Conservation (phyloP, 2,888 invertebrate genomes). For the Acleris cristana region DNA sequence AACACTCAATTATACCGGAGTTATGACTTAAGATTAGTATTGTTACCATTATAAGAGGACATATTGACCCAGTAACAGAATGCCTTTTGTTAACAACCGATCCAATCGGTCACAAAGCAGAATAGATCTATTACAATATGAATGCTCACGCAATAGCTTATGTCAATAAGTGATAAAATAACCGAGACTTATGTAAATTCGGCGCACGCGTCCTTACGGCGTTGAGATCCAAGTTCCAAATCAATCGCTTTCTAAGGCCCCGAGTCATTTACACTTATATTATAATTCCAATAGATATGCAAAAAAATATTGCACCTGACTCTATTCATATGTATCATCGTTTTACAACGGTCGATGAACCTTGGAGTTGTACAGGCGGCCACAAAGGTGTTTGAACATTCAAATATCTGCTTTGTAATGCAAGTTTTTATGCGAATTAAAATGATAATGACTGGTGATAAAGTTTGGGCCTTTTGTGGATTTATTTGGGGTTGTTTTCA, state of each 20-base stretch:
- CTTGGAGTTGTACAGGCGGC: slow-evolving; percentile 56
- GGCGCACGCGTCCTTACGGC: slow-evolving; percentile 47
- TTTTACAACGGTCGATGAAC: slow-evolving; percentile 69
- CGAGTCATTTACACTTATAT: slow-evolving; percentile 69
- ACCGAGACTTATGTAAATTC: slow-evolving; percentile 60
- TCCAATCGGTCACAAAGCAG: slow-evolving; percentile 18
- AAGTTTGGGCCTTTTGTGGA: slow-evolving; percentile 31
- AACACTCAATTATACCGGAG: no score
- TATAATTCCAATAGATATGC: slow-evolving; percentile 72
- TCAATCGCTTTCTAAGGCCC: slow-evolving; percentile 46
- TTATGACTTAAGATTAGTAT: slow-evolving; percentile 1
- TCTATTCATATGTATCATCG: slow-evolving; percentile 64
- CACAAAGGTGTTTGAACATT: slow-evolving; percentile 52
- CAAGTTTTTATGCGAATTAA: slow-evolving; percentile 37
- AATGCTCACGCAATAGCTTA: slow-evolving; percentile 23
- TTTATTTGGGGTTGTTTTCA: slow-evolving; percentile 35
- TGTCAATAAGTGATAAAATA: slow-evolving; percentile 39
- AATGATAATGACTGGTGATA: slow-evolving; percentile 37
- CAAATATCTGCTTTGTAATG: slow-evolving; percentile 35
- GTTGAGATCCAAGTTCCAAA: slow-evolving; percentile 7
- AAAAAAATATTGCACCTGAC: slow-evolving; percentile 68
- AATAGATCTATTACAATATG: slow-evolving; percentile 24
- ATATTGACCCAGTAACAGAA: slow-evolving; percentile 21
- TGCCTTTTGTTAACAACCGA: slow-evolving; percentile 9
- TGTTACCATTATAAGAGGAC: slow-evolving; percentile 2